Percentiles rank a stretch among this genome's conserved stretches.
These are phyloP conservation scores for Crocodylus rhombifer DNA, from an alignment of 2,797 vertebrate species.

Conservation along the genomic window DNA sequence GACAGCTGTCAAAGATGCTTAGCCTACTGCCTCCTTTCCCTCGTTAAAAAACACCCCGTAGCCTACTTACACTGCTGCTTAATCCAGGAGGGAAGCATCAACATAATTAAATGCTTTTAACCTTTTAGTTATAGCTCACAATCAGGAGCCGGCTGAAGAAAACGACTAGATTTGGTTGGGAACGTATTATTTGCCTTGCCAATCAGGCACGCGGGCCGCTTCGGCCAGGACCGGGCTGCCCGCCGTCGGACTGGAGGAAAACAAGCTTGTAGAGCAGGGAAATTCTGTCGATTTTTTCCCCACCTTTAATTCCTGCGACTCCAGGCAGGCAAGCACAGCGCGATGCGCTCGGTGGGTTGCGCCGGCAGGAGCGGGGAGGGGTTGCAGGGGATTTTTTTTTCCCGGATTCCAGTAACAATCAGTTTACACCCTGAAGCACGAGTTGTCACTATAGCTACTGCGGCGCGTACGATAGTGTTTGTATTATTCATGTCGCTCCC, in stretches of 20 bases:
- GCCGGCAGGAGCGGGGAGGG: accelerated
- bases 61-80: slow-evolving; percentile 73
- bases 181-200: accelerated
- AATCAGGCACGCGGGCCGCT: neutral
- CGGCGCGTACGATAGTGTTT: accelerated
- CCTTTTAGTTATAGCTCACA: slow-evolving; percentile 1
- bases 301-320: accelerated
- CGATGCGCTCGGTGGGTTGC: accelerated
- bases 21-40: slow-evolving; percentile 52
- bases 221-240: neutral
- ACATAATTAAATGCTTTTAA: slow-evolving; percentile 73
- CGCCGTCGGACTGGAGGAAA: neutral
- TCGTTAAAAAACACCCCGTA: slow-evolving; percentile 61
- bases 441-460: accelerated
- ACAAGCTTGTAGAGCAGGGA: neutral
- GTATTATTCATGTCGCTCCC: neutral
- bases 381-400: accelerated
- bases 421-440: accelerated
- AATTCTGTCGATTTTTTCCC: neutral
- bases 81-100: slow-evolving; percentile 63
- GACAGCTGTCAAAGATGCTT: slow-evolving; percentile 74
- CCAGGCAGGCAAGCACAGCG: accelerated
- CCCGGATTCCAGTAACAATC: neutral
- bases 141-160: neutral
- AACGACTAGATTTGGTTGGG: accelerated